Evolutionary conservation across 2,113 vertebrate genomes (phyloP), one percentile per base, ranked within the genome.

Genomic region (Oncorhynchus nerka): DNA sequence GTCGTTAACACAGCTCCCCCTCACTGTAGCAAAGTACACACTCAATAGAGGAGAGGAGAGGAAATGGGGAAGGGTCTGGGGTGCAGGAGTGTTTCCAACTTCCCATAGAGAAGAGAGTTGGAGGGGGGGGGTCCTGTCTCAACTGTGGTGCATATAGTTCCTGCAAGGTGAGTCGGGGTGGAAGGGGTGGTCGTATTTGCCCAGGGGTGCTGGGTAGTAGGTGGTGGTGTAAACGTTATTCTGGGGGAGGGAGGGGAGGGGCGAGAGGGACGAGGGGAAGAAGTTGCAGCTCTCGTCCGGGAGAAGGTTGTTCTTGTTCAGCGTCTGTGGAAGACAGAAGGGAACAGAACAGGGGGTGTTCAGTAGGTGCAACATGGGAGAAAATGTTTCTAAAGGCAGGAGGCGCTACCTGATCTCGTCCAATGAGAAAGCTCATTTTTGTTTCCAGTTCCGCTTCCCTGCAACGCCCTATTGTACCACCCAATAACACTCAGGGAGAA

Each of bases 141-240:
- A 98, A 96, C 96, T 97, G 93, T 98, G 96, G 93, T 98, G 96
- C 89, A 96, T 93, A 93, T 96, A 98, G 90, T 95, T 94, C 93
- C 96, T 96, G 92, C 97, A 97, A 68, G 97, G 95, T 0, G 97
- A 93, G 81, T 98, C 97, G 0, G 95, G 92, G 55, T 95, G 93
- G 92, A 95, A 98, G 51, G 51, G 16, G 4, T 55, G 51, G 89
- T 96, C 96, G 32, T 96, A 98, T 89, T 98, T 99, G 87, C 95
- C 95, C 87, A 98, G 89, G 32, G 95, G 94, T 72, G 95, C 94
- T 1, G 97, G 96, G 79, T 97, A 98, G 89, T 98, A 99, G 30
- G 97, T 98, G 84, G 97, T 97, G 0, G 95, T 95, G 90, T 98
- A 99, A 87, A 98, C 96, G 0, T 98, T 99, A 83, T 95, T 95